Percentiles rank a stretch among this genome's conserved stretches.
phyloP scores from a whole-genome alignment of 2,888 invertebrate species.

The Aradus depressus region DNA sequence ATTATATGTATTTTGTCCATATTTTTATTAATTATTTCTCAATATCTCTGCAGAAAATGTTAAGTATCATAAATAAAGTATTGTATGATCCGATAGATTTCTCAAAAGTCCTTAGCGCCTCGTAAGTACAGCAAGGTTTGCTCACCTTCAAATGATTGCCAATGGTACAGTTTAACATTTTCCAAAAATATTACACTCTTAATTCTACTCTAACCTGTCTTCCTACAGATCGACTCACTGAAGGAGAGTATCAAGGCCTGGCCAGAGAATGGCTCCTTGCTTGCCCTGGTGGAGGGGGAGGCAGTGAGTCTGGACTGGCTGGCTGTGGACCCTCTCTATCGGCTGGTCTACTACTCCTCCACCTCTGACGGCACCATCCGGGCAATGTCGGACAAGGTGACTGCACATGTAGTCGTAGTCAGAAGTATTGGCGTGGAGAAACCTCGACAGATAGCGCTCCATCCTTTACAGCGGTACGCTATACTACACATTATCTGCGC shows the following conservation, averaged over 20 bases:
- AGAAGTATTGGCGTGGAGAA: conserved; percentile 64
- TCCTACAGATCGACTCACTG: conserved; percentile 47
- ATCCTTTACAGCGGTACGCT: conserved; percentile 62
- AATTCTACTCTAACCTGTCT: conserved; percentile 31
- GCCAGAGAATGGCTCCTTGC: conserved; percentile 52
- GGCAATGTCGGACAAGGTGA: conserved; percentile 53
- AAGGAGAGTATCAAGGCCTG: conserved; percentile 55
- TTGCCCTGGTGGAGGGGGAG: conserved; percentile 48
- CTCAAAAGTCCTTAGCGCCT: too few relatives aligned
- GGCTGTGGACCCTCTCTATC: conserved; percentile 72
- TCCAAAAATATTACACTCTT: background rate
- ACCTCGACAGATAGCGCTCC: conserved; percentile 72
- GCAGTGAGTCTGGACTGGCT: conserved; percentile 52
- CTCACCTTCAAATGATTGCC: too few relatives aligned
- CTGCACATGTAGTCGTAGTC: conserved; percentile 30
- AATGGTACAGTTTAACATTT: too few relatives aligned
- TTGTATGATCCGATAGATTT: too few relatives aligned
- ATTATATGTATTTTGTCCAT: too few relatives aligned
- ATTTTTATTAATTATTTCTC: too few relatives aligned
- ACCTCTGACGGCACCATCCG: conserved; percentile 73
- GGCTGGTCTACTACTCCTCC: conserved; percentile 82
- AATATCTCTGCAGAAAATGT: too few relatives aligned
- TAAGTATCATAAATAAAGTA: too few relatives aligned
- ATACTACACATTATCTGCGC: too few relatives aligned
- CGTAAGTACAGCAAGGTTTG: too few relatives aligned